Conservation (phyloP, 2,113 vertebrate species). For the Plecturocebus donacophilus region DNA sequence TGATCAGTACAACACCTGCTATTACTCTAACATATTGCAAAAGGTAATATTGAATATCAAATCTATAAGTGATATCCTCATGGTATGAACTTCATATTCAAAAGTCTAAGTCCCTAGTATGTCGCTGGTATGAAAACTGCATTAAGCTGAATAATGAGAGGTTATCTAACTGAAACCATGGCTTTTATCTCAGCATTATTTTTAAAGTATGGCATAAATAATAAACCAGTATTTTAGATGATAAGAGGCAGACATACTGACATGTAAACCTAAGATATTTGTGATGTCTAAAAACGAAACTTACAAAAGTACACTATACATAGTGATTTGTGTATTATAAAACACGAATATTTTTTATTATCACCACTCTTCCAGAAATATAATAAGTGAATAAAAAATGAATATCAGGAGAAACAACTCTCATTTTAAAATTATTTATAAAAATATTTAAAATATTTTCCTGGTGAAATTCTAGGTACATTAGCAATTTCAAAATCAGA, state of each 20-base stretch:
- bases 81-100: too few species aligned
- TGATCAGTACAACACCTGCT: constrained; percentile 5
- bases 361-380: constrained; percentile 31
- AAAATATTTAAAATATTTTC: constrained; percentile 28
- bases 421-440: constrained; percentile 47
- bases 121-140: neutral
- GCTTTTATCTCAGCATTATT: neutral
- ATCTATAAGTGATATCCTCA: neutral
- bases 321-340: neutral
- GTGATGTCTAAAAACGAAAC: neutral
- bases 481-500: constrained; percentile 42
- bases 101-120: neutral
- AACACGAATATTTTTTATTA: neutral
- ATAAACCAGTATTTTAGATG: neutral
- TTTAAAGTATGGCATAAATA: neutral
- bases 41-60: neutral
- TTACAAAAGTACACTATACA: neutral
- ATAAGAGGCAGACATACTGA: neutral
- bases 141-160: neutral
- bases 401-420: constrained; percentile 24
- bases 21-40: neutral
- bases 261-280: neutral
- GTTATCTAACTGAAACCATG: constrained; percentile 15
- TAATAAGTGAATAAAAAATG: constrained; percentile 36
- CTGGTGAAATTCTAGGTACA: constrained; percentile 17